A percentile compares a stretch with the other conserved stretches of the same genome.
Evolutionary conservation across 2,797 vertebrate species (phyloP).

Genomic region (Choloepus didactylus): DNA sequence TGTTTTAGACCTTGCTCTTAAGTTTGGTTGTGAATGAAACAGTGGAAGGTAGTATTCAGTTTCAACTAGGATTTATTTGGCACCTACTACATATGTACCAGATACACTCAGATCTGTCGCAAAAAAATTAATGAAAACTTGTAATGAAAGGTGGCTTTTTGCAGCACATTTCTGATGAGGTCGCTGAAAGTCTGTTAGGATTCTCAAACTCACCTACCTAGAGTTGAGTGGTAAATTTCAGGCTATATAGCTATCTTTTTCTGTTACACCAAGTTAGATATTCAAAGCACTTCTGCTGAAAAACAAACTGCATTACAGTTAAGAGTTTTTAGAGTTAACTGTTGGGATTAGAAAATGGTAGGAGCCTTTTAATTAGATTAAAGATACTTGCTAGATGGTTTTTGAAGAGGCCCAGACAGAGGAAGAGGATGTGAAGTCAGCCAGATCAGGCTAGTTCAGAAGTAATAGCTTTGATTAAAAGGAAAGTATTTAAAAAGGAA

Average conservation of each 20-base stretch:
- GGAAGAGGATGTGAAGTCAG: neutral
- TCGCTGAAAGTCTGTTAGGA: conserved; percentile 22
- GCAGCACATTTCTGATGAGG: neutral
- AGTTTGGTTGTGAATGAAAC: conserved; percentile 31
- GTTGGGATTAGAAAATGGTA: conserved; percentile 25
- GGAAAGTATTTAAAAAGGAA: conserved; percentile 40
- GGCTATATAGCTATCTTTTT: neutral
- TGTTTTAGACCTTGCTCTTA: neutral
- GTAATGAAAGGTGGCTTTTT: neutral
- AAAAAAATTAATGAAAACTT: neutral
- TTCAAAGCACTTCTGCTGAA: neutral
- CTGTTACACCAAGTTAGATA: neutral
- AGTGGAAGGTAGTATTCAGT: conserved; percentile 13
- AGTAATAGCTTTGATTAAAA: conserved; percentile 34
- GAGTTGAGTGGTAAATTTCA: conserved; percentile 35
- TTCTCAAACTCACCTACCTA: neutral
- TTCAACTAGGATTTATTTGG: conserved; percentile 24
- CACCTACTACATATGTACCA: neutral
- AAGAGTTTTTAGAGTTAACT: conserved; percentile 30
- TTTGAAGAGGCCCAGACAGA: conserved; percentile 55
- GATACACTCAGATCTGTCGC: neutral
- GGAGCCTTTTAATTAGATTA: neutral
- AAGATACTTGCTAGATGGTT: neutral
- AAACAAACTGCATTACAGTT: neutral
- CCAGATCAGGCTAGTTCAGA: conserved; percentile 52